Evolutionary conservation across 2,113 vertebrate species (phyloP), one percentile per base, ranked within the genome.

Genomic region (Eolophus roseicapilla): DNA sequence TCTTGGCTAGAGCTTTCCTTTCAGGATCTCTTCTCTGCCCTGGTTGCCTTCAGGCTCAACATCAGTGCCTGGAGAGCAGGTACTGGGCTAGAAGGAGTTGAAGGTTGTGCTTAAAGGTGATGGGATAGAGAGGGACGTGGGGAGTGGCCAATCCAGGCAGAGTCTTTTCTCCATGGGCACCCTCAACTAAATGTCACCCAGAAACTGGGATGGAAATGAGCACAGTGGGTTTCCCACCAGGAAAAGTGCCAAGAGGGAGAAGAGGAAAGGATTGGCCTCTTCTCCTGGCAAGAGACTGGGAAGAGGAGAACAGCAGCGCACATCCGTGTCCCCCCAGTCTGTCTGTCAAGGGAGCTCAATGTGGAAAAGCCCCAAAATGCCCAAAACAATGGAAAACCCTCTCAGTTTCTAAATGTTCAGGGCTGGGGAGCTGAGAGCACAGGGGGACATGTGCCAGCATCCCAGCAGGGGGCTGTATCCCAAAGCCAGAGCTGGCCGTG

Each of bases 31-130:
- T 79, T 33, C 37, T 62, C 70, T 55, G 5, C 39, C 73, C 82
- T 10, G 0, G 44, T n/a, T 77, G 28, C 33, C 59, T 82, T 44
- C 4, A 1, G 63, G 76, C 76, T 77, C 3, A 0, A 13, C 3
- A 2, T 33, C 3, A 4, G 80, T 19, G 84, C 86, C 59, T 3
- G 6, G 85, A 69, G 80, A 82, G 84, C 35, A 17, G 80, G 13
- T 17, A 35, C 50, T 33, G 44, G 84, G 77, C 81, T 94, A 82
- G 74, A 44, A 87, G 88, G 81, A 43, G 77, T 24, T 81, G 60
- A 33, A 81, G 53, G 77, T 86, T 35, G 2, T 3, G 1, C 39
- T 27, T 13, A 14, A 59, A 65, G 81, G 41, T 1, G 1, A 33
- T 59, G 75, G 35, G 7, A 5, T 16, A 52, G 29, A 64, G 47